phyloP scores from a whole-genome alignment of 2,888 invertebrate genomes.

The Hyppa rectilinea region DNA sequence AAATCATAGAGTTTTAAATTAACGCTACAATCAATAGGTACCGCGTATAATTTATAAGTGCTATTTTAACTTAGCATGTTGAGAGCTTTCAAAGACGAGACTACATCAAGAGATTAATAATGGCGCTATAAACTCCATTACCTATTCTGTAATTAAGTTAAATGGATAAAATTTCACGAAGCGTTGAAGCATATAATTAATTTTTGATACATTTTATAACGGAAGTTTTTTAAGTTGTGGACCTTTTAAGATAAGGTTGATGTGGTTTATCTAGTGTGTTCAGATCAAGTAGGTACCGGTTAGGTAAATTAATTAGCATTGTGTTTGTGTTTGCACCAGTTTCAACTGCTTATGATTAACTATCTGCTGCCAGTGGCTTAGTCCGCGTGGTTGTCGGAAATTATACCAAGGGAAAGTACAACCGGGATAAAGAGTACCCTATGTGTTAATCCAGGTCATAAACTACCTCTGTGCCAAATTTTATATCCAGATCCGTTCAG shows the following conservation, averaged over 20 bases:
- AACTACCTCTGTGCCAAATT: no score
- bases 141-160: constrained; percentile 85
- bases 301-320: constrained; percentile 1
- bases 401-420: no score
- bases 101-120: constrained; percentile 83
- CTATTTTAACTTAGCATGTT: constrained; percentile 70
- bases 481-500: no score
- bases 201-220: constrained; percentile 73
- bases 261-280: constrained; percentile 30
- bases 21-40: neutral
- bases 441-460: no score
- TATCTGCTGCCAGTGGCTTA: no score
- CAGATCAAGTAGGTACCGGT: constrained; percentile 8
- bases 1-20: neutral
- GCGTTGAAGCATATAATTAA: constrained; percentile 80
- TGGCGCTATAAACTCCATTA: constrained; percentile 84
- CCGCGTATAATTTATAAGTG: constrained; percentile 29
- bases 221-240: constrained; percentile 65
- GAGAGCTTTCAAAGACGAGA: constrained; percentile 68
- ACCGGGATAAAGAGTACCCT: no score
- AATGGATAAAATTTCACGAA: constrained; percentile 84
- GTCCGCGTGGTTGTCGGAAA: no score
- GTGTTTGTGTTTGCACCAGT: neutral
- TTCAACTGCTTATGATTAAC: neutral
- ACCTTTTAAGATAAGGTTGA: constrained; percentile 52